These are phyloP conservation scores for Dione vanillae DNA, from an alignment of 2,888 invertebrate species.

Conservation along the genomic window DNA sequence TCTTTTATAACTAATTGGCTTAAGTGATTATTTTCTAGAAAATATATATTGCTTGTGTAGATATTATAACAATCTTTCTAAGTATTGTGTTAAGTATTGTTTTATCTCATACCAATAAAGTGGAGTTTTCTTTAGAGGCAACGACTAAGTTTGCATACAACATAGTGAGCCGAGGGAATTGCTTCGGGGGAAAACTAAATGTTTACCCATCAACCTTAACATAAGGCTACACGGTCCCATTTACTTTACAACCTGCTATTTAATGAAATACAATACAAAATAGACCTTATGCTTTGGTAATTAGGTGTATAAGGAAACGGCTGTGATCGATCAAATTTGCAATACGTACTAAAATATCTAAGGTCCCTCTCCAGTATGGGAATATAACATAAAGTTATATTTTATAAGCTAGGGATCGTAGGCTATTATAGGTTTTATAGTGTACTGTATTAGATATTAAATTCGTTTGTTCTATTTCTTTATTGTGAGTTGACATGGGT, in stretches of 20 bases:
- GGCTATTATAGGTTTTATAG: constrained; percentile 12
- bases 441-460: constrained; percentile 10
- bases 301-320: constrained; percentile 70
- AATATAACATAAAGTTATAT: constrained; percentile 9
- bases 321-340: constrained; percentile 63
- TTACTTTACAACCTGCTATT: constrained; percentile 50
- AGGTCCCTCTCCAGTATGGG: background rate
- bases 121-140: constrained; percentile 58
- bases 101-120: constrained; percentile 61
- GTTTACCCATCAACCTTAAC: constrained; percentile 29
- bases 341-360: constrained; percentile 53
- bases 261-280: constrained; percentile 56
- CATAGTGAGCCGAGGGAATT: constrained; percentile 52
- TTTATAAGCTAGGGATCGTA: constrained; percentile 6
- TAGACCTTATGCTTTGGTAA: constrained; percentile 64
- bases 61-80: constrained; percentile 9
- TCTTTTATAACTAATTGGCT: constrained; percentile 14
- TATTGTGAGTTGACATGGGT: constrained; percentile 20
- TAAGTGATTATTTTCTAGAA: background rate
- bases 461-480: constrained; percentile 11
- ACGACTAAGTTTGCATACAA: constrained; percentile 65
- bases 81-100: constrained; percentile 4
- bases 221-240: constrained; percentile 55
- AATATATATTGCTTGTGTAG: background rate
- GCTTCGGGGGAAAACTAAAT: constrained; percentile 31